phyloP scores from a whole-genome alignment of 1,140 invertebrate species.

The Leguminivora glycinivorella region DNA sequence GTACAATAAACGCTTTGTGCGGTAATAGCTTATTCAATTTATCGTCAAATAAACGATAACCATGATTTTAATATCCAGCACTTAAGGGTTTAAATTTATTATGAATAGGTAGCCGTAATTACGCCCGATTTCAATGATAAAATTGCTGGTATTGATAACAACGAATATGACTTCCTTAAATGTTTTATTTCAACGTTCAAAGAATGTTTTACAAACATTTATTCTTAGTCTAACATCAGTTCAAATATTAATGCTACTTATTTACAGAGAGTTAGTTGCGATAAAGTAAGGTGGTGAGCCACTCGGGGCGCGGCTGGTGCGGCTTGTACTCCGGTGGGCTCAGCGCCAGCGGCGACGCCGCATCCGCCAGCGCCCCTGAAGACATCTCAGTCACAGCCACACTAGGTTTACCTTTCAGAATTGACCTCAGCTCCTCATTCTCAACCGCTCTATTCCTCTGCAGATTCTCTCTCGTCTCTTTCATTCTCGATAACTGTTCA shows the following conservation, averaged over 20 bases:
- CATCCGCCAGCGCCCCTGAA: constrained; percentile 69
- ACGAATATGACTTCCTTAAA: constrained; percentile 20
- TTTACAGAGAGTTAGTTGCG: constrained; percentile 62
- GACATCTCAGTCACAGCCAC: constrained; percentile 77
- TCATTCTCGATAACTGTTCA: constrained; percentile 88
- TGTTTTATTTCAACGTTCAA: constrained; percentile 74
- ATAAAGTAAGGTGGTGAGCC: constrained; percentile 71
- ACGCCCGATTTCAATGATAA: not conserved
- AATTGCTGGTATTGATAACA: not conserved
- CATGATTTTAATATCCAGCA: not conserved
- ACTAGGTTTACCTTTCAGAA: constrained; percentile 79
- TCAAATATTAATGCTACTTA: constrained; percentile 56
- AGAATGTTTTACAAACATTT: constrained; percentile 71
- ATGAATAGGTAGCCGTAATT: not conserved
- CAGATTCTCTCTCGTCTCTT: constrained; percentile 85
- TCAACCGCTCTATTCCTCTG: constrained; percentile 76
- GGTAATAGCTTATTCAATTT: not conserved
- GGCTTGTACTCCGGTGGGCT: constrained; percentile 77
- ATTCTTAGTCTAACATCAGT: constrained; percentile 62
- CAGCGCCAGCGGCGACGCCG: constrained; percentile 71
- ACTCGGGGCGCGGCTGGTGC: constrained; percentile 75
- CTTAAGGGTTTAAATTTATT: not conserved
- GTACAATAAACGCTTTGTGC: not conserved
- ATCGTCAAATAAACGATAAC: constrained; percentile 8
- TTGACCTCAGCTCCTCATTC: constrained; percentile 76